Base-by-base conservation (phyloP, 2,888 invertebrate genomes). In the Lochmaea capreae region DNA sequence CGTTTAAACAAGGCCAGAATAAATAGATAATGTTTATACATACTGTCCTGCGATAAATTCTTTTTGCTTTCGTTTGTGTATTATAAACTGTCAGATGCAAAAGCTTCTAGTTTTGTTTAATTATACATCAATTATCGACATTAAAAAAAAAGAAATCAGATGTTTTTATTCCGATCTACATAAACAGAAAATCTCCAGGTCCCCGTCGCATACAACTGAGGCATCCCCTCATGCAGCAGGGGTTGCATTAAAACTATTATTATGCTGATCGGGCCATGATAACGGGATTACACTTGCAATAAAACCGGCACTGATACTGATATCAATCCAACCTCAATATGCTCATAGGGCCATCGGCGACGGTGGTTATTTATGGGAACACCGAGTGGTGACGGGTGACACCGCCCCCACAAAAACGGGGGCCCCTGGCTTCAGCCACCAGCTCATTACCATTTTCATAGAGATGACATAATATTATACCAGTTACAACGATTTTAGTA, bases 231-330 rank as follows among this genome's bases (percentile, higher is more conserved):
- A 85, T 86, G 86, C 85, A 84, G 77, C 80, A 81, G 81, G 82
- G 83, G 83, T 78, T 81, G 82, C 84, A 82, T 86, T 85, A 83
- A 83, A 86, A 86, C 86, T 84, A 87, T 87, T 87, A 87, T 87
- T 87, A 87, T 87, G 87, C 86, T 87, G 87, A 87, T 87, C 85
- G 85, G 81, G 85, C 85, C 83, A 85, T 87, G 87, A 87, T 87
- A 87, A 86, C 83, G 82, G 87, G 87, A 87, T 87, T 87, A 87
- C 87, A 86, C 84, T 84, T 84, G 87, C 86, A 87, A 87, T 87
- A 87, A 87, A 87, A 87, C 85, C 85, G 83, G 84, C 85, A 84
- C 84, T 85, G 86, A 86, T 87, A 87, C 86, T 70, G 70, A 86
- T 86, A 86, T 87, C 86, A 86, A 86, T 86, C 86, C 86, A 86